Conservation (phyloP, 2,888 invertebrate species). For the Stenotaenia linearis region DNA sequence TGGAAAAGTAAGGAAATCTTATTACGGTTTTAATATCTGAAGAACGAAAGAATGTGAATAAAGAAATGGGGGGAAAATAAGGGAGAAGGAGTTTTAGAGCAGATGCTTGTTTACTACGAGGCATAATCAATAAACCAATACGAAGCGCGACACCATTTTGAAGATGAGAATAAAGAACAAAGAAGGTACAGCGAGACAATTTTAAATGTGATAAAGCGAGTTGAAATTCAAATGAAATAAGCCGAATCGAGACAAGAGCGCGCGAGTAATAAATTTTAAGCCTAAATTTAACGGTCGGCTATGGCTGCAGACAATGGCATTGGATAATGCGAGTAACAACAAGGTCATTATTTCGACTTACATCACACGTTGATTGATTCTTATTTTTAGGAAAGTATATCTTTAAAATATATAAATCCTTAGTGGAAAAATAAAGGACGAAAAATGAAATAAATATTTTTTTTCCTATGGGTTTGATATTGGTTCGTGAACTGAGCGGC, state of each 20-base stretch:
- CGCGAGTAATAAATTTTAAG: background rate
- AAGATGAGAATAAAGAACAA: conserved; percentile 5
- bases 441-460: background rate
- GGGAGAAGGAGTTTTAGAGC: background rate
- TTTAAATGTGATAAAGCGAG: background rate
- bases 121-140: conserved; percentile 20
- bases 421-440: background rate
- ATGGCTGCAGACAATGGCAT: too few relatives aligned
- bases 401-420: background rate
- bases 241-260: background rate
- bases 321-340: background rate
- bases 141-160: conserved; percentile 19
- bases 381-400: background rate
- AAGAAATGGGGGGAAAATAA: background rate
- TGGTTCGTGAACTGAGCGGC: background rate
- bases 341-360: background rate
- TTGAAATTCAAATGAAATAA: conserved; percentile 5
- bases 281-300: background rate
- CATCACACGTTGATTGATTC: background rate
- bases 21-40: background rate
- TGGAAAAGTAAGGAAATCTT: background rate
- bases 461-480: background rate
- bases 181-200: background rate
- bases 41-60: background rate
- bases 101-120: conserved; percentile 19